A percentile compares a stretch with the other conserved stretches of the same genome.
These are phyloP conservation scores for Cryptocheilus praepositus DNA, from an alignment of 2,888 invertebrate genomes.

Conservation along the genomic window DNA sequence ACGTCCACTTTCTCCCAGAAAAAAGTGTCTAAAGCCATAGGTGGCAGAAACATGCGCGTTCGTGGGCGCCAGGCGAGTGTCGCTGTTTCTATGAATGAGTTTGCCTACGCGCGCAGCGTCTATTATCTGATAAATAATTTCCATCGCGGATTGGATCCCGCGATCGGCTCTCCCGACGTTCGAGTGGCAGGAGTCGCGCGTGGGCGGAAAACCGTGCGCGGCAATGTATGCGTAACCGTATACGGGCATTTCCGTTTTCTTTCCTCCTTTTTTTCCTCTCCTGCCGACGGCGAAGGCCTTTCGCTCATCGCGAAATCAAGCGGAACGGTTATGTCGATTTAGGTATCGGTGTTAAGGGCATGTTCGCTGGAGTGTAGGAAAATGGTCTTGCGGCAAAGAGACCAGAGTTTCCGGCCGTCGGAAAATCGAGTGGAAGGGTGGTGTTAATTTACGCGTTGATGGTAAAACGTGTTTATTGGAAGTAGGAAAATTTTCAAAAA, in stretches of 20 bases:
- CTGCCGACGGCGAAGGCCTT: neutral
- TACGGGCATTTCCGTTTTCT: constrained; percentile 59
- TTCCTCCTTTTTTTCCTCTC: neutral
- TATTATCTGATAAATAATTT: constrained; percentile 67
- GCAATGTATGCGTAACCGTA: constrained; percentile 67
- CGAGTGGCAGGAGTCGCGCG: constrained; percentile 24
- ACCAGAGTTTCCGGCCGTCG: too few relatives aligned
- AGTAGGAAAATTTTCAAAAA: too few relatives aligned
- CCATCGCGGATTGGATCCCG: constrained; percentile 42
- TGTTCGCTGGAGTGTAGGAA: too few relatives aligned
- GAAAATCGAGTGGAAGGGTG: too few relatives aligned
- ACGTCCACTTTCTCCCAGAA: too few relatives aligned
- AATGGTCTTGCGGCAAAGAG: too few relatives aligned
- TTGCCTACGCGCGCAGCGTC: constrained; percentile 64
- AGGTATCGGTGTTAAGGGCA: too few relatives aligned
- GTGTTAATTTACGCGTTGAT: too few relatives aligned
- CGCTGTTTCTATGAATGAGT: constrained; percentile 63
- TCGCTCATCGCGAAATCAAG: neutral
- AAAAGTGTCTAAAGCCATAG: too few relatives aligned
- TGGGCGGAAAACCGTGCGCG: constrained; percentile 68
- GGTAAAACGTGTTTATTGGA: too few relatives aligned
- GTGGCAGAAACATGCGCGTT: too few relatives aligned
- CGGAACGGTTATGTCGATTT: neutral
- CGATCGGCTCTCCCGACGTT: constrained; percentile 23
- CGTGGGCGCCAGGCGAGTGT: too few relatives aligned